These are phyloP conservation scores for Dynastes grantii DNA, from an alignment of 2,888 invertebrate genomes.

Conservation along the genomic window DNA sequence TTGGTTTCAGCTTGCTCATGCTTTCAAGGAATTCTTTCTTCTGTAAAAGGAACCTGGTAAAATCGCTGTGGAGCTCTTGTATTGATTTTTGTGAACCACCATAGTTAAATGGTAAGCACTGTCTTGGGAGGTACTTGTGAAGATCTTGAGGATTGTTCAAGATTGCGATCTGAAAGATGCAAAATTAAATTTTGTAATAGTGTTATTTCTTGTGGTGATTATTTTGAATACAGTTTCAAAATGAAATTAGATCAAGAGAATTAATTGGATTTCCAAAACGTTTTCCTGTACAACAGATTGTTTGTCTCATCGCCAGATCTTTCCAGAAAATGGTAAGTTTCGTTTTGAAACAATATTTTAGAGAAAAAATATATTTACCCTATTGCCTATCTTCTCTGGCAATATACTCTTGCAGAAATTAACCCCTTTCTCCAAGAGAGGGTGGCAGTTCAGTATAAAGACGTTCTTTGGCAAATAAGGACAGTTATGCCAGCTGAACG, in stretches of 20 bases:
- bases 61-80: slow-evolving; percentile 72
- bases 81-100: slow-evolving; percentile 75
- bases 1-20: slow-evolving; percentile 73
- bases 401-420: slow-evolving; percentile 75
- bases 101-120: slow-evolving; percentile 78
- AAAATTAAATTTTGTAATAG: background rate
- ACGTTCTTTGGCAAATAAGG: background rate
- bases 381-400: slow-evolving; percentile 77
- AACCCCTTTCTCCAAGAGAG: background rate
- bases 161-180: slow-evolving; percentile 71
- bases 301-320: too few relatives aligned
- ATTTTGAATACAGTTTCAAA: too few relatives aligned
- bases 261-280: too few relatives aligned
- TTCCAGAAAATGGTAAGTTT: too few relatives aligned
- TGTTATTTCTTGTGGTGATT: too few relatives aligned
- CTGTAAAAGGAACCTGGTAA: slow-evolving; percentile 72
- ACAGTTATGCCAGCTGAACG: background rate
- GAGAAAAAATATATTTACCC: slow-evolving; percentile 70
- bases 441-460: background rate
- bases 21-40: slow-evolving; percentile 74
- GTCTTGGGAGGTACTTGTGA: slow-evolving; percentile 74
- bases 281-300: too few relatives aligned
- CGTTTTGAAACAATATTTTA: too few relatives aligned
- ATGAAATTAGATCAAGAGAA: too few relatives aligned
- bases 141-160: slow-evolving; percentile 74